Conservation (phyloP, 2,113 vertebrate species). For the Amphilophus citrinellus region DNA sequence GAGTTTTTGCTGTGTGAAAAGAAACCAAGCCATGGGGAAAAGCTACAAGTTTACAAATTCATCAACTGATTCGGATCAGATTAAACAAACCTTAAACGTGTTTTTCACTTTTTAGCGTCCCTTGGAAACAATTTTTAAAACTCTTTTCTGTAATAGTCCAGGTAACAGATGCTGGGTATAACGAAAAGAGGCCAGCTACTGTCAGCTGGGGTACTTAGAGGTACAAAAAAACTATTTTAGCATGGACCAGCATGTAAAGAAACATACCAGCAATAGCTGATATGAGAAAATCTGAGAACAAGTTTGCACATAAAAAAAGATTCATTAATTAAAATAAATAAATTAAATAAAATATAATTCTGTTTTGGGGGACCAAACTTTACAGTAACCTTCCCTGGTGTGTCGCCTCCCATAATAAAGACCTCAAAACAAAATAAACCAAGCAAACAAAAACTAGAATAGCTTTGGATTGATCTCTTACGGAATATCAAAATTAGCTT, state of each 20-base stretch:
- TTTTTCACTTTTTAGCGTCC: no score
- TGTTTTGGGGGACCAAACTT: neutral
- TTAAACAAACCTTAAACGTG: no score
- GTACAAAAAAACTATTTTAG: neutral
- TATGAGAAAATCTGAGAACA: neutral
- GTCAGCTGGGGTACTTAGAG: no score
- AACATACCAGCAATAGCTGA: neutral
- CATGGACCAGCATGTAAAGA: neutral
- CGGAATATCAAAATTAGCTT: conserved; percentile 7
- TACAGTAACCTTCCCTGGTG: neutral
- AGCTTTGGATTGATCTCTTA: conserved; percentile 25
- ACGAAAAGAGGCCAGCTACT: neutral
- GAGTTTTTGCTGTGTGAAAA: neutral
- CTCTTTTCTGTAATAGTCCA: neutral
- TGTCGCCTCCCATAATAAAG: neutral
- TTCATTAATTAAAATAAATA: neutral
- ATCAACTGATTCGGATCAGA: neutral
- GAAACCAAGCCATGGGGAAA: neutral
- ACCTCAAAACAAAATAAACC: conserved; percentile 3
- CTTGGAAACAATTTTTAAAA: neutral
- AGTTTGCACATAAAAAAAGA: neutral
- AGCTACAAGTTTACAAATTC: neutral
- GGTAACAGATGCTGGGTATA: neutral
- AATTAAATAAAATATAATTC: neutral
- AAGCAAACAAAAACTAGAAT: conserved; percentile 2